Evolutionary conservation across 2,797 vertebrate species (phyloP).

Genomic region (Microhierax caerulescens): DNA sequence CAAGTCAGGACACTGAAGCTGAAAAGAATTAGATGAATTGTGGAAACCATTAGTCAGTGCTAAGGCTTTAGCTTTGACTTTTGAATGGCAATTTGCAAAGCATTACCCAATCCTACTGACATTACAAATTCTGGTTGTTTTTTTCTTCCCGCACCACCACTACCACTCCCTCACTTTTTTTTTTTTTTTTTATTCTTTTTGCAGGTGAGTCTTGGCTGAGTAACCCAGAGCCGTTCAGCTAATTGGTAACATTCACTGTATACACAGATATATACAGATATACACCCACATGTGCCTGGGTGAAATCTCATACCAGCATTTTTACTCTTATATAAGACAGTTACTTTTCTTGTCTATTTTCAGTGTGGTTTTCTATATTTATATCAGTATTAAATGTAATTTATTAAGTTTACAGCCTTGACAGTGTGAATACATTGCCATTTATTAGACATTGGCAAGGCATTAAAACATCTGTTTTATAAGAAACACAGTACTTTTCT

Average conservation of each 20-base stretch:
- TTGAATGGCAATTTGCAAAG: neutral
- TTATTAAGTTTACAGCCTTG: constrained; percentile 32
- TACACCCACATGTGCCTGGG: neutral
- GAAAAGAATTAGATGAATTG: neutral
- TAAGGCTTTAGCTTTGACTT: neutral
- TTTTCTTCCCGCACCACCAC: too few relatives aligned
- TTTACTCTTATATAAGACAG: neutral
- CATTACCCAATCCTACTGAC: neutral
- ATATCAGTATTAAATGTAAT: constrained; percentile 43
- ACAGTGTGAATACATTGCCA: constrained; percentile 25
- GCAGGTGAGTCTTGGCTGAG: neutral
- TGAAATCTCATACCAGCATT: neutral
- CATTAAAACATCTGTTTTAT: constrained; percentile 47
- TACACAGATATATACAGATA: neutral
- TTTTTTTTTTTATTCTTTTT: neutral
- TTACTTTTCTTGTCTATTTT: neutral
- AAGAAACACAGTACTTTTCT: constrained; percentile 1
- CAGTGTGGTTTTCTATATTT: constrained; percentile 28
- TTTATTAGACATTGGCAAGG: constrained; percentile 51
- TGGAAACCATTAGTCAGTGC: neutral
- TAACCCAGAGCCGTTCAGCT: neutral
- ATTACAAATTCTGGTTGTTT: neutral
- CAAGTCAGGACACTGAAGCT: neutral
- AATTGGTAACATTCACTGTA: neutral
- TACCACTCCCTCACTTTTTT: too few relatives aligned